Base-by-base conservation (phyloP, 2,888 invertebrate species). In the Cloeon dipterum region DNA sequence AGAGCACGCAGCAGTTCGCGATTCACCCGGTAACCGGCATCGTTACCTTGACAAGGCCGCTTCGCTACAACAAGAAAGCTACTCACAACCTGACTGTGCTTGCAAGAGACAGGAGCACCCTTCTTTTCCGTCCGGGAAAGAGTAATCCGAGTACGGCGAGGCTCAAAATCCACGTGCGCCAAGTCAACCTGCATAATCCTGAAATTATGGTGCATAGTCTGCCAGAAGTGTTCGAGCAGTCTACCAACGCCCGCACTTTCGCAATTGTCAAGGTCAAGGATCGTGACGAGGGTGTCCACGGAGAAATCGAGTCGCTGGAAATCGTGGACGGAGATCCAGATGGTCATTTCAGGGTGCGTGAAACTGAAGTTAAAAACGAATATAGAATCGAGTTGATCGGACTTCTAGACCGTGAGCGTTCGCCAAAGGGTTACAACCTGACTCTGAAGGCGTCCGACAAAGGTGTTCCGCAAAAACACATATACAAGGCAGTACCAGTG, bases 1-100 rank as follows among this genome's bases (percentile, higher is more conserved):
- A 81, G 46, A 66, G 70, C 40, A 82, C 76, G 32, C 76, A 81
- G 50, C 74, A 73, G 48, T 96, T 94, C 54, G 78, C 86, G 23
- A 74, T 98, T 39, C 89, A 96, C 57, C 89, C 93, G 2, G 82
- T 86, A 38, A 79, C 79, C 34, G 94, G 94, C 8, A 70, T 82
- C 19, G 71, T 94, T 41, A 76, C 78, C 13, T 62, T 89, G 14
- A 82, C 86, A 29, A 68, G 81, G 44, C 73, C 74, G 13, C 63
- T 93, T 38, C 64, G 68, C 39, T 78, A 73, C 47, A 63, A 69
- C 26, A 77, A 79, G 40, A 65, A 66, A 42, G 64, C 73, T 7
- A 60, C 68, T 39, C 74, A 83, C 54, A 72, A 75, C 46, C 55
- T 93, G 37, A 67, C 67, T 3, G 79, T 91, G n/a, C 51, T 81